Percentiles rank a stretch among this genome's conserved stretches.
Conservation (phyloP, 2,888 invertebrate species). For the Lithophane semibrunnea region DNA sequence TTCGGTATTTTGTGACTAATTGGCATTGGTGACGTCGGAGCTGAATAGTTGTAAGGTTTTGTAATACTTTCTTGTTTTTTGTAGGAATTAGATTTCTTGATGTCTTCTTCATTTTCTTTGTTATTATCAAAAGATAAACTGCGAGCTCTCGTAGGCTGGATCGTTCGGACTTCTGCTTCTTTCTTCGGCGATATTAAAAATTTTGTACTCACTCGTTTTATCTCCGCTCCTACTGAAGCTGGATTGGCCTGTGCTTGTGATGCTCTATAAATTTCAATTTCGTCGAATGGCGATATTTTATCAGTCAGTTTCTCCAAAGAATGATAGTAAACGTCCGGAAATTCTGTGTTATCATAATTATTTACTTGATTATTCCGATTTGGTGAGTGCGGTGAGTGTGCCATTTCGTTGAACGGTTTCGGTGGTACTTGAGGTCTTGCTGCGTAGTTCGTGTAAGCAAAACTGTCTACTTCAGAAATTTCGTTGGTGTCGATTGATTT, state of each 20-base stretch:
- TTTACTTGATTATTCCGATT: slow-evolving; percentile 52
- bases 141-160: slow-evolving; percentile 85
- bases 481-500: slow-evolving; percentile 60
- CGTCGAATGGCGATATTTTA: slow-evolving; percentile 78
- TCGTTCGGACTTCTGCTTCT: slow-evolving; percentile 86
- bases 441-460: slow-evolving; percentile 66
- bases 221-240: slow-evolving; percentile 86
- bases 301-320: slow-evolving; percentile 83
- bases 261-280: slow-evolving; percentile 82
- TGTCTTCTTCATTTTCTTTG: slow-evolving; percentile 56
- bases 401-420: slow-evolving; percentile 76
- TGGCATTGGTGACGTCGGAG: slow-evolving; percentile 85
- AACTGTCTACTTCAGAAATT: slow-evolving; percentile 62
- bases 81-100: slow-evolving; percentile 31
- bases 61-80: slow-evolving; percentile 60
- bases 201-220: slow-evolving; percentile 86
- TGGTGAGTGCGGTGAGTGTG: slow-evolving; percentile 62
- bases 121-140: slow-evolving; percentile 83
- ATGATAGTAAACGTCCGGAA: slow-evolving; percentile 86
- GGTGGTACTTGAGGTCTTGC: slow-evolving; percentile 81
- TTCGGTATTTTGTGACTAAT: slow-evolving; percentile 82
- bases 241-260: slow-evolving; percentile 78
- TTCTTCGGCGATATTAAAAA: slow-evolving; percentile 88
- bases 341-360: slow-evolving; percentile 66
- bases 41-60: slow-evolving; percentile 86